Base-by-base conservation (phyloP, 2,888 invertebrate genomes). In the Serripes groenlandicus region DNA sequence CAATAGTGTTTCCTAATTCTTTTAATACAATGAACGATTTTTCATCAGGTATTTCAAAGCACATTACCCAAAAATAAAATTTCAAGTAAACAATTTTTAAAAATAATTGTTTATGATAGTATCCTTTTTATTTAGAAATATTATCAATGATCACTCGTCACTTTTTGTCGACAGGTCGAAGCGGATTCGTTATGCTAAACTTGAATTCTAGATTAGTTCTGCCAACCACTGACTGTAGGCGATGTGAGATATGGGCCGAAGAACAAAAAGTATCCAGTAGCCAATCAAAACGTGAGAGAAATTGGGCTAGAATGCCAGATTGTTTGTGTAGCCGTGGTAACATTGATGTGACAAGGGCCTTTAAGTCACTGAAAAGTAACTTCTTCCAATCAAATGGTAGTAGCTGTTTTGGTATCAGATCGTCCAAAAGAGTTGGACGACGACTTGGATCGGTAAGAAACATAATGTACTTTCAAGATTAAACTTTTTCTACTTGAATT, bases 191-290 rank as follows among this genome's bases (percentile, higher is more conserved):
- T 21, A 35, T 54, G 37, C 37, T 54, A 35, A 23, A 35, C 0
- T 28, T 75, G 28, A 75, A 75, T 30, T 56, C 56, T 34, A 42
- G 68, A 3, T 34, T 35, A 9, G 58, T 68, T 35, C 35, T 37
- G 15, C n/a, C 56, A 37, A n/a, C 42, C 11, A 68, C 75, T n/a
- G 42, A 68, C 15, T 75, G 75, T 58, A 42, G 26, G 11, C 5
- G 37, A n/a, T 75, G 75, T 30, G 68, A 58, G 34, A 26, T 34
- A 21, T 75, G 75, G 75, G 68, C 52, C 21, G 42, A n/a, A 26
- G 30, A 56, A 26, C 58, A 75, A 58, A 32, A 58, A 58, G 3
- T 28, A 23, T 58, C 28, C 26, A 34, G 7, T 5, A 0, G 9
- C 9, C 30, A 68, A 18, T 32, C 32, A 35, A 23, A 15, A 11